A percentile compares a stretch with the other conserved stretches of the same genome.
phyloP scores from a whole-genome alignment of 2,888 invertebrate species.

The Mongoloraphidia duomilia region DNA sequence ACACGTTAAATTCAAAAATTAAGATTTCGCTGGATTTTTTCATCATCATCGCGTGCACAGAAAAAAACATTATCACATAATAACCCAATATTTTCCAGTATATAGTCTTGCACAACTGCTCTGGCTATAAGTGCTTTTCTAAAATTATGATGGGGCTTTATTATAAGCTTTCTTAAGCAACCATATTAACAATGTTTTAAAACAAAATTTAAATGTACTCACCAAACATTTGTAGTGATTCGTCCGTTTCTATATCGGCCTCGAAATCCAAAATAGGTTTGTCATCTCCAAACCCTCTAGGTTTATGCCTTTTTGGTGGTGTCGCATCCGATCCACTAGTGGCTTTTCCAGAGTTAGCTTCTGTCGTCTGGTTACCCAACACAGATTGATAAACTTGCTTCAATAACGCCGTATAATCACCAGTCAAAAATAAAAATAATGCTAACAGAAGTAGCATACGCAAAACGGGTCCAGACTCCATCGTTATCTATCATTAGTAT shows the following conservation, averaged over 20 bases:
- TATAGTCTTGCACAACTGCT: too few relatives aligned
- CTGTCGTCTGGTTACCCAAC: background rate
- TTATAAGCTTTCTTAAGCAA: too few relatives aligned
- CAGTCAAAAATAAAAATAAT: background rate
- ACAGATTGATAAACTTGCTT: background rate
- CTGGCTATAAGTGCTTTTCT: too few relatives aligned
- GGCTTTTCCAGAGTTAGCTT: background rate
- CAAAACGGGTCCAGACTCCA: too few relatives aligned
- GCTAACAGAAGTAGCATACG: background rate
- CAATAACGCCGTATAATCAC: background rate
- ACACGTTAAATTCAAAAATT: too few relatives aligned
- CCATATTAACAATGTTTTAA: too few relatives aligned
- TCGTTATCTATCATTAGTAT: too few relatives aligned
- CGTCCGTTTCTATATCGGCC: conserved; percentile 31
- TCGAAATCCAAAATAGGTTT: conserved; percentile 31
- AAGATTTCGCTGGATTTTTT: too few relatives aligned
- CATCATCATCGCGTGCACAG: too few relatives aligned
- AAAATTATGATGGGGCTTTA: too few relatives aligned
- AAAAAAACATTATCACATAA: too few relatives aligned
- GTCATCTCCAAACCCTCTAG: conserved; percentile 26
- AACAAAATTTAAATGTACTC: conserved; percentile 8
- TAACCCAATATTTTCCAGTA: too few relatives aligned
- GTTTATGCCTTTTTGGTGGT: background rate
- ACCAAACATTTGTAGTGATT: conserved; percentile 29
- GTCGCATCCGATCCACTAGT: background rate